phyloP scores from a whole-genome alignment of 2,888 invertebrate species.

The Philereme transversata region DNA sequence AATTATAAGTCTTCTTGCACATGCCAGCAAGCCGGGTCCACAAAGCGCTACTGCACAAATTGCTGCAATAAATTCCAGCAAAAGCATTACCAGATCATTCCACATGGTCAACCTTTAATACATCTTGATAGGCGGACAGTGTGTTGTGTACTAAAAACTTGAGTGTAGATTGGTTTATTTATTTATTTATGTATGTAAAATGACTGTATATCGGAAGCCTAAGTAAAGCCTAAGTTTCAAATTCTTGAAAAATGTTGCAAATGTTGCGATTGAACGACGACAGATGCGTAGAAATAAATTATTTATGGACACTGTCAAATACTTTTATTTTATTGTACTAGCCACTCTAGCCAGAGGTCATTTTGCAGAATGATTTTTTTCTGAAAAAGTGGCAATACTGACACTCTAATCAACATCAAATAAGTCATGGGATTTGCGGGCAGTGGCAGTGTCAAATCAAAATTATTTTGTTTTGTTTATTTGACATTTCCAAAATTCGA shows the following conservation, averaged over 20 bases:
- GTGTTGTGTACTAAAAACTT: too few relatives aligned
- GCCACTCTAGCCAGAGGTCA: too few relatives aligned
- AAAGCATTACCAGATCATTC: slow-evolving; percentile 67
- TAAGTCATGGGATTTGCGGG: too few relatives aligned
- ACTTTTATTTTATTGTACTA: too few relatives aligned
- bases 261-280: not conserved
- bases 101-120: slow-evolving; percentile 46
- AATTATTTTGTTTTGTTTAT: too few relatives aligned
- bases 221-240: not conserved
- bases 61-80: slow-evolving; percentile 69
- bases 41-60: slow-evolving; percentile 74
- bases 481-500: too few relatives aligned
- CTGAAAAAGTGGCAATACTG: too few relatives aligned
- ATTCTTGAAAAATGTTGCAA: not conserved
- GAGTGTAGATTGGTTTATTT: not conserved
- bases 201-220: not conserved
- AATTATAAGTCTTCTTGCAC: slow-evolving; percentile 62
- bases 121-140: not conserved
- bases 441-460: too few relatives aligned
- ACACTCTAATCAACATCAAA: too few relatives aligned
- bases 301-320: not conserved
- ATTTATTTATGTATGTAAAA: not conserved
- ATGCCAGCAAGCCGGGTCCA: slow-evolving; percentile 71
- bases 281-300: too few relatives aligned
- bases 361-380: too few relatives aligned